Conservation (phyloP, 2,797 vertebrate species). For the Steatocranus sp. region DNA sequence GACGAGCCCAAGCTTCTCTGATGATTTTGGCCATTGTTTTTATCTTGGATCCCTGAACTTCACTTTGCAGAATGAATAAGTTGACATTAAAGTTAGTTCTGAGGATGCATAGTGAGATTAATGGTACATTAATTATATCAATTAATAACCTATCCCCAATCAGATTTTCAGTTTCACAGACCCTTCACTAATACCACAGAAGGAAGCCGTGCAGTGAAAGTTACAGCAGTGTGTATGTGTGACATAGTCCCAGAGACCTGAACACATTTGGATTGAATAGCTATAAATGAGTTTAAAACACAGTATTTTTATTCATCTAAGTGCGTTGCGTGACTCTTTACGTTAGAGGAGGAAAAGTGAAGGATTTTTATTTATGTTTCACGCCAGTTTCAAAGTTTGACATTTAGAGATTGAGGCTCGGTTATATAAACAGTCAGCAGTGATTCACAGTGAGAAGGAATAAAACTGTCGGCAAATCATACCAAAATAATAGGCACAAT, state of each 20-base stretch:
- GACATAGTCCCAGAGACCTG: neutral
- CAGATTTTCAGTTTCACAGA: neutral
- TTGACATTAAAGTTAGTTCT: neutral
- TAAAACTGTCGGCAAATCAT: neutral
- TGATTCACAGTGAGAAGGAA: neutral
- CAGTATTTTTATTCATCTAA: neutral
- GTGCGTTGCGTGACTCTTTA: neutral
- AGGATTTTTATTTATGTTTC: neutral
- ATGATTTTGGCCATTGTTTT: neutral
- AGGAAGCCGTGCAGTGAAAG: neutral
- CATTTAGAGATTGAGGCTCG: neutral
- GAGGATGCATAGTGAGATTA: neutral
- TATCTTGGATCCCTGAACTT: neutral
- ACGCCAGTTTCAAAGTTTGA: neutral
- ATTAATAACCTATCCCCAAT: neutral
- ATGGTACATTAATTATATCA: neutral
- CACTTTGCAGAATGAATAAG: neutral
- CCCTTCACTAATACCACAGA: neutral
- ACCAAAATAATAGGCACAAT: neutral
- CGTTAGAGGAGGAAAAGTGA: neutral
- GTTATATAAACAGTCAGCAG: neutral
- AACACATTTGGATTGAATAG: neutral
- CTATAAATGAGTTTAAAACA: neutral
- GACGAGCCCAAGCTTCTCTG: neutral
- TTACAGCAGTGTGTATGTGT: neutral